Conservation (phyloP, 92 coral and sea anemone genomes). For the Zoanthus gigantus region DNA sequence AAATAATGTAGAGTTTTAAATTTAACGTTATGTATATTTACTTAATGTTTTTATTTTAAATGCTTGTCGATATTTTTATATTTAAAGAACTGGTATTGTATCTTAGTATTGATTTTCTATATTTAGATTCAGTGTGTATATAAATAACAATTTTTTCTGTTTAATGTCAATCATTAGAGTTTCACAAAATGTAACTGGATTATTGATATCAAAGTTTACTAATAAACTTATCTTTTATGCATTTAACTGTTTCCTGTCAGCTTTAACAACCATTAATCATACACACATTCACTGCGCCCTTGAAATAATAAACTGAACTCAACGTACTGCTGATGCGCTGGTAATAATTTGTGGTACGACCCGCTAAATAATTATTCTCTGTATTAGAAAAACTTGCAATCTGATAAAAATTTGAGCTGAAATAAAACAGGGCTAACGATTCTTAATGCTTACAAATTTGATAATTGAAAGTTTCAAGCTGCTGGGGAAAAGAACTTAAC, state of each 20-base stretch:
- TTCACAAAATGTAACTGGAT: not conserved
- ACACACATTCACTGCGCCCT: too few species aligned
- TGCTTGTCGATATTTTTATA: not conserved
- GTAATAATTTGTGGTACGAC: too few species aligned
- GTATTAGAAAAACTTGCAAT: too few species aligned
- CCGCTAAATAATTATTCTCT: too few species aligned
- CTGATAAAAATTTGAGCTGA: too few species aligned
- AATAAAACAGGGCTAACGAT: too few species aligned
- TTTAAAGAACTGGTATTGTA: not conserved
- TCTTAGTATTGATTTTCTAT: not conserved
- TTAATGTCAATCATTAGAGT: not conserved
- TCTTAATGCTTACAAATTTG: too few species aligned
- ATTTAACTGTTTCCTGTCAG: not conserved
- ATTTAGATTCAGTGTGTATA: not conserved
- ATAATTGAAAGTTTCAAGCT: too few species aligned
- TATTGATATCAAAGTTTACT: not conserved
- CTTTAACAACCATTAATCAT: not conserved
- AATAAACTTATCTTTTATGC: conserved; percentile 1
- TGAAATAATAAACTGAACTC: too few species aligned
- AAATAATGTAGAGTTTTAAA: not conserved
- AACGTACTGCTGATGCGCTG: too few species aligned
- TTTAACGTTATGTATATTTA: not conserved
- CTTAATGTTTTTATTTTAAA: not conserved
- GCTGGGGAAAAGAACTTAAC: too few species aligned
- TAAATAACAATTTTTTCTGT: not conserved